Evolutionary conservation across 2,113 vertebrate species (phyloP).

Genomic region (Limanda limanda): DNA sequence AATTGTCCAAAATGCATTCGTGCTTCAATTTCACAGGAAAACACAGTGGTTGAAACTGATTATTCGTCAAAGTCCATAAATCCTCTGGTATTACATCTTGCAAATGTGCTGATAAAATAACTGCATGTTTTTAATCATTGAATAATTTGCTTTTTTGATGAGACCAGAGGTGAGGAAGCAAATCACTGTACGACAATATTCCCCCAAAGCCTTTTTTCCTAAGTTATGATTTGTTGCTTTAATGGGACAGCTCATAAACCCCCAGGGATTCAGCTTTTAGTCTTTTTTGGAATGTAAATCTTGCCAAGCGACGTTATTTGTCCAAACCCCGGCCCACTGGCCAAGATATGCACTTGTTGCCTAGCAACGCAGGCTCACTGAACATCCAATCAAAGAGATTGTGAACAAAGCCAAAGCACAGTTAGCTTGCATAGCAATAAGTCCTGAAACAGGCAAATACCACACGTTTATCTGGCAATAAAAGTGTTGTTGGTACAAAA

Average conservation of each 20-base stretch:
- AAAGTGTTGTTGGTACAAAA: constrained; percentile 7
- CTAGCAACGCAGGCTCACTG: constrained; percentile 43
- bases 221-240: constrained; percentile 15
- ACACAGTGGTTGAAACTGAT: not conserved
- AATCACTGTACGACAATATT: not conserved
- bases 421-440: constrained; percentile 1
- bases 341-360: constrained; percentile 34
- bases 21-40: not conserved
- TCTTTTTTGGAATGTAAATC: constrained; percentile 6
- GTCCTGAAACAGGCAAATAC: constrained; percentile 14
- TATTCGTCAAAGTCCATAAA: not conserved
- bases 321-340: not conserved
- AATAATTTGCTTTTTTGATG: not conserved
- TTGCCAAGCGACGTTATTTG: constrained; percentile 21
- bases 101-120: not conserved
- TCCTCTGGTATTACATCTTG: not conserved
- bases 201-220: not conserved
- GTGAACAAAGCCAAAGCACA: constrained; percentile 26
- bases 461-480: not conserved
- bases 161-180: not conserved
- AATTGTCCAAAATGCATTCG: not conserved
- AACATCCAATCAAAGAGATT: constrained; percentile 17
- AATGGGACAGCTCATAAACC: constrained; percentile 1
- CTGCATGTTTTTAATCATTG: not conserved
- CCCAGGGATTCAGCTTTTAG: constrained; percentile 3